phyloP scores from a whole-genome alignment of 92 coral and sea anemone genomes.

The Desmophyllum pertusum region DNA sequence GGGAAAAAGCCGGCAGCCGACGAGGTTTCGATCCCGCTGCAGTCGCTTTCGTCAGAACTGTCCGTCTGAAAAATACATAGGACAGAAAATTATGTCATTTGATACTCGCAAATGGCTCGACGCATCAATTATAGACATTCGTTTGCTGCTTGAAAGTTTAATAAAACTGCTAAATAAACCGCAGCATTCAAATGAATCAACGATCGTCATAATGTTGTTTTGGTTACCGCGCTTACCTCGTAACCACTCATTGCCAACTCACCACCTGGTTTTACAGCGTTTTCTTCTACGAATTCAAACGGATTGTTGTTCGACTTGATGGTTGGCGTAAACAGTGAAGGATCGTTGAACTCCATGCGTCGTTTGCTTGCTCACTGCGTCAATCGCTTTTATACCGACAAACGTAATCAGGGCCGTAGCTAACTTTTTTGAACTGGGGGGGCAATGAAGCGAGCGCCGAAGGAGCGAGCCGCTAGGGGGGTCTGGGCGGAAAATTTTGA shows the following conservation, averaged over 20 bases:
- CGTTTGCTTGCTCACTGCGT: not conserved
- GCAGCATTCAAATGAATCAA: conserved; percentile 31
- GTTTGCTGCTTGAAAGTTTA: not conserved
- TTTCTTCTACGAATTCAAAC: conserved; percentile 17
- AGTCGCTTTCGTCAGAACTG: conserved; percentile 29
- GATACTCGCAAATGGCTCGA: conserved; percentile 16
- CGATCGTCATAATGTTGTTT: conserved; percentile 8
- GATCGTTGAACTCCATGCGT: not conserved
- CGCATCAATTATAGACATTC: not conserved
- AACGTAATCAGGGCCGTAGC: too few relatives aligned
- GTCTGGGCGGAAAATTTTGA: too few relatives aligned
- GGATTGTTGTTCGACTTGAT: conserved; percentile 26
- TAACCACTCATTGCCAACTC: conserved; percentile 11
- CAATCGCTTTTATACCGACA: not conserved
- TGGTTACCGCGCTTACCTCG: conserved; percentile 31
- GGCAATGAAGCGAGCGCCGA: too few relatives aligned
- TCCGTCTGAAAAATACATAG: conserved; percentile 16
- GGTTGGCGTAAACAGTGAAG: conserved; percentile 21
- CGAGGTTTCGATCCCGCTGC: conserved; percentile 17
- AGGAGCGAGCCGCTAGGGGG: too few relatives aligned
- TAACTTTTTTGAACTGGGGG: too few relatives aligned
- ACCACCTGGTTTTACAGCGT: conserved; percentile 5
- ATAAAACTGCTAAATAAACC: conserved; percentile 17
- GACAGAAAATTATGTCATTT: conserved; percentile 12
- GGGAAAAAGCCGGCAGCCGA: conserved; percentile 39